Base-by-base conservation (phyloP, 1,140 invertebrate species). In the Elymnias hypermnestra region DNA sequence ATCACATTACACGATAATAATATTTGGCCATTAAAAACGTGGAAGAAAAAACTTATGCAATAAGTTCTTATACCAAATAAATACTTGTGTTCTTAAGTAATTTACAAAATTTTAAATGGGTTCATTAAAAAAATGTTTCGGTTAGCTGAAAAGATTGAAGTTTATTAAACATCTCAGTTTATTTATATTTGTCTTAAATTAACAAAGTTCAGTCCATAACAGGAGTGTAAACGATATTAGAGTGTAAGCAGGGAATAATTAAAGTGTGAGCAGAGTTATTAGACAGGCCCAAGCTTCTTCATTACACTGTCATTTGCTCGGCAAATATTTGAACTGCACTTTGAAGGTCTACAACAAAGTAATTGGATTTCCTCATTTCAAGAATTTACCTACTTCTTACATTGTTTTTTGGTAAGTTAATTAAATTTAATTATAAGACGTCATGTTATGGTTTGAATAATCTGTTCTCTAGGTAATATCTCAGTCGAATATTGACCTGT, bases 271-370 rank as follows among this genome's bases (percentile, higher is more conserved):
- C 26, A 15, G 29, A 33, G 29, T 33, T 33, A 33, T 33, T 33
- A 33, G 29, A 15, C 29, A 15, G 12, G 29, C 1, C 13, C 29
- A 43, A 43, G 28, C 29, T 29, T 43, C 41, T 43, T 33, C 41
- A 43, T 43, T 43, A 43, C 41, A 33, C 33, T 43, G 41, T 43
- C 41, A 43, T 43, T 43, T 43, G 41, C 41, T 23, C 41, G 41
- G 18, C 41, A 43, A 43, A 43, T 31, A 22, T 43, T 43, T 43
- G 41, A 43, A 22, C 17, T 43, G 41, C 41, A 43, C 41, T 43
- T 31, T 18, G 13, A 31, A 33, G 31, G 26, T 31, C 41, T 33
- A 33, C 41, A 33, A 33, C 23, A 21, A 14, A 43, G 21, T 43
- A 43, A 43, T 43, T 43, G 28, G 28, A 43, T 43, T 43, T 18